Evolutionary conservation across 2,888 invertebrate species (phyloP).

Genomic region (Mycalesis mineus): DNA sequence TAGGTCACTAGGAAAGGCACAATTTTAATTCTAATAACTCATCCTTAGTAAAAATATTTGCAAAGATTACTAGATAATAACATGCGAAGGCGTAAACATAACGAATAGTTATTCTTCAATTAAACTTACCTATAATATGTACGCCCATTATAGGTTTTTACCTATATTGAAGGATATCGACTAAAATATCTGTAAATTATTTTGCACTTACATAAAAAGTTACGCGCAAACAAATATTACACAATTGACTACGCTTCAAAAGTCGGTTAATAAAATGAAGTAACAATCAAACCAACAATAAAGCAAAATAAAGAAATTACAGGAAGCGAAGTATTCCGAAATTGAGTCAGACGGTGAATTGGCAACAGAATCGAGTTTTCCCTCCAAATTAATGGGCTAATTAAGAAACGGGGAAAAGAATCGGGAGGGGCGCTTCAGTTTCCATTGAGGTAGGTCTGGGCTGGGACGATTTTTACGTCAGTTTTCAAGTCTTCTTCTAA

Average conservation of each 20-base stretch:
- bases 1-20: too few relatives aligned
- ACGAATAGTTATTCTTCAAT: too few relatives aligned
- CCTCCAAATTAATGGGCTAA: constrained; percentile 60
- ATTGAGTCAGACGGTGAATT: constrained; percentile 25
- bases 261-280: background rate
- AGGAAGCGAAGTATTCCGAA: constrained; percentile 18
- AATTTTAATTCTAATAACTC: too few relatives aligned
- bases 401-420: constrained; percentile 59
- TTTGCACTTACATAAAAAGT: background rate
- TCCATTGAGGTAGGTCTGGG: constrained; percentile 69
- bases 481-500: constrained; percentile 61
- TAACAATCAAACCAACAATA: constrained; percentile 25
- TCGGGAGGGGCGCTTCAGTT: constrained; percentile 47
- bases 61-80: too few relatives aligned
- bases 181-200: background rate
- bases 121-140: too few relatives aligned
- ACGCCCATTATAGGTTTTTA: too few relatives aligned
- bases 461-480: constrained; percentile 74
- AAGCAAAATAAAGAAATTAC: constrained; percentile 20
- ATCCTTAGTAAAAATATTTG: too few relatives aligned
- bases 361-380: constrained; percentile 34
- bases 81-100: too few relatives aligned
- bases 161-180: too few relatives aligned
- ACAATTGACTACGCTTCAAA: background rate
- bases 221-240: background rate